phyloP scores from a whole-genome alignment of 2,888 invertebrate genomes.

The Tetanocera ferruginea region DNA sequence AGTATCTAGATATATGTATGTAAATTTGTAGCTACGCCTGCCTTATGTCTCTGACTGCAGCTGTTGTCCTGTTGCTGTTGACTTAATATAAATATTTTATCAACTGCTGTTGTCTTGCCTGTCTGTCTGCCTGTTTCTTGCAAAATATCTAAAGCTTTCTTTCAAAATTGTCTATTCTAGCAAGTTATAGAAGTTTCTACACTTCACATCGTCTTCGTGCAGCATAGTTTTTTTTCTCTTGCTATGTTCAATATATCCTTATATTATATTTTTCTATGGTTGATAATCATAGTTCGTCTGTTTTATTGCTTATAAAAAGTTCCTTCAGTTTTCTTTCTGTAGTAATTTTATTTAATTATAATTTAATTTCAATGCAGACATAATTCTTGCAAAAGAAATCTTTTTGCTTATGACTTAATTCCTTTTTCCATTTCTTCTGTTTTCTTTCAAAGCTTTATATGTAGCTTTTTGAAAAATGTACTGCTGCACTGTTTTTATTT shows the following conservation, averaged over 20 bases:
- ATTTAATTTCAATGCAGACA: slow-evolving; percentile 28
- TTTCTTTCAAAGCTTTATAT: too few relatives aligned
- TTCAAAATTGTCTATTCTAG: not conserved
- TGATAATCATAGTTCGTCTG: not conserved
- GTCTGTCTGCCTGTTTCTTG: too few relatives aligned
- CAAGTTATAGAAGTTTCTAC: not conserved
- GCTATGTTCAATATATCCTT: not conserved
- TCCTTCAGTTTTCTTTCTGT: not conserved
- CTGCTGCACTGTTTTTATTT: too few relatives aligned
- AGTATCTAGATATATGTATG: not conserved
- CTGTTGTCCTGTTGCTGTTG: not conserved
- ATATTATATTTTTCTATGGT: not conserved
- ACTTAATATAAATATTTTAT: not conserved
- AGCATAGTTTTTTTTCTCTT: not conserved
- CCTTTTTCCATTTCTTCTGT: too few relatives aligned
- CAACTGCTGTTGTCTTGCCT: not conserved
- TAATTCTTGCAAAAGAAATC: not conserved
- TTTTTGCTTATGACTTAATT: too few relatives aligned
- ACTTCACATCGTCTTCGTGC: not conserved
- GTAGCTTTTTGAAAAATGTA: too few relatives aligned
- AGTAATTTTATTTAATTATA: slow-evolving; percentile 10
- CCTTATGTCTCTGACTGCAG: not conserved
- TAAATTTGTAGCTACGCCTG: not conserved
- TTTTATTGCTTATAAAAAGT: not conserved
- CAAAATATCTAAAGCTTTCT: not conserved